Percentiles rank a stretch among this genome's conserved stretches.
phyloP scores from a whole-genome alignment of 2,888 invertebrate species.

The Brassicogethes aeneus region DNA sequence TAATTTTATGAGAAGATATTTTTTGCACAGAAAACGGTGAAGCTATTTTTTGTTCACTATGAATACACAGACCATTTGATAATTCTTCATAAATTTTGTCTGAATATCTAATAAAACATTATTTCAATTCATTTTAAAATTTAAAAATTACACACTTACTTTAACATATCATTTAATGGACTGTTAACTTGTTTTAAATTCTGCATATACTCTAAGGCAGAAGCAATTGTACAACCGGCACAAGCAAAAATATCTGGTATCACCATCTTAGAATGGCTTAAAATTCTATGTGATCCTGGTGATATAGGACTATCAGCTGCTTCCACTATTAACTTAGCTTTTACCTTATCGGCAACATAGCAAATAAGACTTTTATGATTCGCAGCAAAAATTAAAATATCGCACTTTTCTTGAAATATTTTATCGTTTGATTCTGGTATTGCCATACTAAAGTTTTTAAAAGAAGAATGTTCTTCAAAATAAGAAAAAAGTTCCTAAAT shows the following conservation, averaged over 20 bases:
- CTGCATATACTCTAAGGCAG: conserved; percentile 33
- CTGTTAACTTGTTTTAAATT: conserved; percentile 18
- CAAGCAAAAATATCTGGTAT: conserved; percentile 36
- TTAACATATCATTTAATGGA: conserved; percentile 9
- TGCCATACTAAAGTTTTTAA: conserved; percentile 22
- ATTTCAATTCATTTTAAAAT: too few relatives aligned
- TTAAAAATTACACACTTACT: too few relatives aligned
- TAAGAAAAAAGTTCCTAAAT: conserved; percentile 26
- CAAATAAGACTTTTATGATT: conserved; percentile 31
- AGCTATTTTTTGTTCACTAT: too few relatives aligned
- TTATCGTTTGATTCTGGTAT: conserved; percentile 21
- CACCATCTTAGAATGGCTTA: conserved; percentile 27
- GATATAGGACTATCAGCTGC: conserved; percentile 33
- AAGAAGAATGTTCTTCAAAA: conserved; percentile 22
- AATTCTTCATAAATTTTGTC: not conserved
- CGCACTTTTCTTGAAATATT: conserved; percentile 30
- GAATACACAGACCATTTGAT: too few relatives aligned
- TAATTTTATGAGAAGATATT: too few relatives aligned
- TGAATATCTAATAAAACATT: not conserved
- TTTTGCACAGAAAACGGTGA: too few relatives aligned
- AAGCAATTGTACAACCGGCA: conserved; percentile 29
- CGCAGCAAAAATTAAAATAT: conserved; percentile 33
- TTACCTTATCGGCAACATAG: conserved; percentile 30
- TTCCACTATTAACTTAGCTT: conserved; percentile 35
- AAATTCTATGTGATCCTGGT: conserved; percentile 33